These are phyloP conservation scores for Pristionchus mayeri DNA, from an alignment of 2,888 invertebrate species.

Conservation along the genomic window DNA sequence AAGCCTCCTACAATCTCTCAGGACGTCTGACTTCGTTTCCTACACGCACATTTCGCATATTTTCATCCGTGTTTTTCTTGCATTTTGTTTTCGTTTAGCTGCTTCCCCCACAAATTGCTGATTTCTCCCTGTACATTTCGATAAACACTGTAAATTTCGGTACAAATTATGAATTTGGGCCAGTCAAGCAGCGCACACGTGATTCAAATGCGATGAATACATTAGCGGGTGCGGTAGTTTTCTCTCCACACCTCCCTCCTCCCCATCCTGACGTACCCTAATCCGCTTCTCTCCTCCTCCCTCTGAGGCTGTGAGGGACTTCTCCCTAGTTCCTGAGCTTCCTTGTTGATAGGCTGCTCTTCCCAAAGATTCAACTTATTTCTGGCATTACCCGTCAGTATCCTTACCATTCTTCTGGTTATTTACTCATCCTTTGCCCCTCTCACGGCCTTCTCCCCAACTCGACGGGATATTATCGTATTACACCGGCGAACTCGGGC, in stretches of 20 bases:
- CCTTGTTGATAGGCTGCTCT: background rate
- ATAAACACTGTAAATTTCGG: too few species aligned
- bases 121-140: too few species aligned
- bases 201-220: too few species aligned
- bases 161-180: too few species aligned
- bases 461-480: background rate
- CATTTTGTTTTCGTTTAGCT: background rate
- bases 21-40: too few species aligned
- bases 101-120: background rate
- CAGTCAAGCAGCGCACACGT: too few species aligned
- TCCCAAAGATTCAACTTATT: background rate
- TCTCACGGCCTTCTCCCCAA: too few species aligned
- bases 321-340: too few species aligned
- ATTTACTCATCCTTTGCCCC: background rate
- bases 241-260: conserved; percentile 3
- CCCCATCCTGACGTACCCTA: conserved; percentile 13
- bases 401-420: background rate
- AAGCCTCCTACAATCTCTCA: too few species aligned
- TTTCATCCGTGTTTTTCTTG: background rate
- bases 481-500: too few species aligned
- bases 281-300: background rate
- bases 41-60: too few species aligned
- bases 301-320: conserved; percentile 32
- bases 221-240: background rate
- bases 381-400: too few species aligned